Evolutionary conservation across 2,113 vertebrate species (phyloP), one percentile per base, ranked within the genome.

Genomic region (Mystacornis crossleyi): DNA sequence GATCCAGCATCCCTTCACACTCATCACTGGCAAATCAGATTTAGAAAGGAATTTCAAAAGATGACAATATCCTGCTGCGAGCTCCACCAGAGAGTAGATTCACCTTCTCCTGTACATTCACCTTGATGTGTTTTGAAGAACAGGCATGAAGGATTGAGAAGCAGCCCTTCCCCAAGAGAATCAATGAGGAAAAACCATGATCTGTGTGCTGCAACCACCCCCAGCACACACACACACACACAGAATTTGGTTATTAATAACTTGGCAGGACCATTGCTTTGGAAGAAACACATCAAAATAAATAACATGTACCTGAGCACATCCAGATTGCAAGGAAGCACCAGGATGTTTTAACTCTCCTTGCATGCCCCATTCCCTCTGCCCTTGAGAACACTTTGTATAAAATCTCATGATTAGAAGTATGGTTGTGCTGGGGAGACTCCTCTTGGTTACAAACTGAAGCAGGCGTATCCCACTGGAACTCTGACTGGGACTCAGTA

Each of bases 181-280:
- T 4, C 4, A 4, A 4, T 31, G 54, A 38, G 17, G 14, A 51
- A 81, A 50, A 48, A 5, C 0, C 15, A 8, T 2, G 1, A 31
- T 3, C 18, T 31, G 9, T 51, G 26, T n/a, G n/a, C 19, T 65
- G 28, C 24, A 65, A 53, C 13, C 31, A 18, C 5, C 14, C 7
- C 6, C 14, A 8, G 18, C 62, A 48, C 14, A 66, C 33, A 25
- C 62, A 48, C 14, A 66, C 33, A 25, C 24, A 31, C 25, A 12
- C 10, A 14, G 19, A 65, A 18, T 42, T 16, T 51, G 18, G 13
- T 53, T 43, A 60, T 25, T 8, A 18, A 23, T 17, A 54, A 51
- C 40, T 64, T 18, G 10, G 10, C 18, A 71, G 31, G 58, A 66
- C 38, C 8, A 33, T 19, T 3, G 9, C 20, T 2, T 18, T 62